phyloP scores from a whole-genome alignment of 2,113 vertebrate species.

The Ovibos moschatus region DNA sequence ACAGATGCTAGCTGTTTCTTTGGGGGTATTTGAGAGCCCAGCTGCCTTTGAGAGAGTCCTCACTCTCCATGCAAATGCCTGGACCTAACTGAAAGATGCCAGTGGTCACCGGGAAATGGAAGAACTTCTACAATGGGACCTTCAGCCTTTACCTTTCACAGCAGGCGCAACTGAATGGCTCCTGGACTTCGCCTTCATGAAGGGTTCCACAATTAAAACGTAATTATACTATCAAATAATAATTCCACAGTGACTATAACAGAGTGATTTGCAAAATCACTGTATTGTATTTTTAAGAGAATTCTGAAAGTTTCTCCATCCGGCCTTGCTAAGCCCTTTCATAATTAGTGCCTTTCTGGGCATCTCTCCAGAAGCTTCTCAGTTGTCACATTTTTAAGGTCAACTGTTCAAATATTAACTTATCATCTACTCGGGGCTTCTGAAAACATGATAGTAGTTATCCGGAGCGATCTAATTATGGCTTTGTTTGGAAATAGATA shows the following conservation, averaged over 20 bases:
- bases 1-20: neutral
- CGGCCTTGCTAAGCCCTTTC: neutral
- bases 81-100: rapidly evolving
- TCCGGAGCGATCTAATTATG: constrained; percentile 16
- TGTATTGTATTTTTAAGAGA: constrained; percentile 19
- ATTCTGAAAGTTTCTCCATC: constrained; percentile 3
- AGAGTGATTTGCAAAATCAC: neutral
- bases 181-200: neutral
- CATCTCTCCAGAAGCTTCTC: constrained; percentile 32
- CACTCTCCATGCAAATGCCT: neutral
- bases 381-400: constrained; percentile 48
- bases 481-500: constrained; percentile 59
- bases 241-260: neutral
- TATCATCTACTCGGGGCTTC: constrained; percentile 29
- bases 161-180: neutral
- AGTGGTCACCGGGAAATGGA: rapidly evolving
- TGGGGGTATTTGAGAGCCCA: neutral
- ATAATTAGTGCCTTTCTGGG: constrained; percentile 32
- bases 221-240: constrained; percentile 51
- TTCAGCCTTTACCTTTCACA: rapidly evolving
- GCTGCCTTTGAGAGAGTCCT: neutral
- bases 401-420: constrained; percentile 67
- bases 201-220: constrained; percentile 46
- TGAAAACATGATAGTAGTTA: constrained; percentile 47
- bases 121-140: rapidly evolving